A percentile compares a stretch with the other conserved stretches of the same genome.
Evolutionary conservation across 2,113 vertebrate genomes (phyloP).

Genomic region (Microtus pennsylvanicus): DNA sequence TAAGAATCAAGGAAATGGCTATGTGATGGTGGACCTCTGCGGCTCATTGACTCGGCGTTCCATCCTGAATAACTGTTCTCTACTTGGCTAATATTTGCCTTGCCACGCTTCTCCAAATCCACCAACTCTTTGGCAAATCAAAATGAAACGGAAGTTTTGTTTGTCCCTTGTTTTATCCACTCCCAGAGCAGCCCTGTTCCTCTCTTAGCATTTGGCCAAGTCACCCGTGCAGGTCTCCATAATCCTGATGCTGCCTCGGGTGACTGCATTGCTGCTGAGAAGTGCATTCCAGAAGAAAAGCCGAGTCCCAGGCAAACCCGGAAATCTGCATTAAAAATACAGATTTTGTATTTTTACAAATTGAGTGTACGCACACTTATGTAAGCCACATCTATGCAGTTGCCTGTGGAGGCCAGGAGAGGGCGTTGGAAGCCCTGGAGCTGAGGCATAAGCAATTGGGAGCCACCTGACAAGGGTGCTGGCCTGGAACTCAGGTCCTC

Average conservation of each 20-base stretch:
- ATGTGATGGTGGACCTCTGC: background rate
- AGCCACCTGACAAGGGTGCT: background rate
- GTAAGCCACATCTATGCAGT: background rate
- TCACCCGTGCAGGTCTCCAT: background rate
- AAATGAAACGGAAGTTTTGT: background rate
- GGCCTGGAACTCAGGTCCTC: background rate
- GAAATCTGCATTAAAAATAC: background rate
- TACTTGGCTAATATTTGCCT: background rate
- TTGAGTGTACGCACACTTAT: background rate
- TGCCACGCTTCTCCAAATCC: background rate
- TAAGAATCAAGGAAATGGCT: constrained; percentile 9
- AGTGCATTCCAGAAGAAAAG: rapidly evolving
- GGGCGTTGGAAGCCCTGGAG: background rate
- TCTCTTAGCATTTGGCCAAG: background rate
- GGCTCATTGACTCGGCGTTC: background rate
- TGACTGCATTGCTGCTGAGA: background rate
- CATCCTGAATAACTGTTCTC: background rate
- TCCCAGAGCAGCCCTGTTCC: background rate
- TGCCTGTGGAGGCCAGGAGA: background rate
- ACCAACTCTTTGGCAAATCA: background rate
- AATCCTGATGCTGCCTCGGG: background rate
- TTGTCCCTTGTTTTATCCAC: background rate
- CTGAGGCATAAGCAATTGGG: too few species aligned
- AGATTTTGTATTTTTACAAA: too few species aligned
- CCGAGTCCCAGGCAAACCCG: background rate